phyloP scores from a whole-genome alignment of 2,113 vertebrate genomes.

The Zosterops japonicus region DNA sequence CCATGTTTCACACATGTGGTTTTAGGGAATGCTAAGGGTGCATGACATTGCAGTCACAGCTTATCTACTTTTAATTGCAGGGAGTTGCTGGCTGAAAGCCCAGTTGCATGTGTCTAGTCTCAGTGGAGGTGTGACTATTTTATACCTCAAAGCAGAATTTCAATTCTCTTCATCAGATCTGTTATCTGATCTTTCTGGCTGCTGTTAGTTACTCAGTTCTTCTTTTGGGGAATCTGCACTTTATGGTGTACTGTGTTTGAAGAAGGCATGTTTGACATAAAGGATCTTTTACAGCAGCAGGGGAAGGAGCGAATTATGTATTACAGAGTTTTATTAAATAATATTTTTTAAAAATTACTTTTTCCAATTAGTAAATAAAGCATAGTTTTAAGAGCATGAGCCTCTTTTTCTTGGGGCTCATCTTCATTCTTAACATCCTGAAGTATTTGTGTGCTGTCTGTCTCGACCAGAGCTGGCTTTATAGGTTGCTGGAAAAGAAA shows the following conservation, averaged over 20 bases:
- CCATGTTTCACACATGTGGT: neutral
- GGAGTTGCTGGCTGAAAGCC: neutral
- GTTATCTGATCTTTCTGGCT: neutral
- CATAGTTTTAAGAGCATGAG: neutral
- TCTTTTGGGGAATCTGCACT: neutral
- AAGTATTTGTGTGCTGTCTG: neutral
- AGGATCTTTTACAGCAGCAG: neutral
- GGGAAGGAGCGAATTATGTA: neutral
- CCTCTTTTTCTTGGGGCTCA: neutral
- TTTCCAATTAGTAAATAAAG: neutral
- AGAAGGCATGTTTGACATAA: neutral
- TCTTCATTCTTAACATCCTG: neutral
- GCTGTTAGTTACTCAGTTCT: neutral
- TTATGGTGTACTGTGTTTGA: neutral
- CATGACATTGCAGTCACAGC: fast-evolving
- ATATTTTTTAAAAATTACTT: neutral
- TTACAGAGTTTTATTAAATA: neutral
- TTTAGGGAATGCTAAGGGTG: neutral
- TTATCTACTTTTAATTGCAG: neutral
- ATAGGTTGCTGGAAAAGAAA: neutral
- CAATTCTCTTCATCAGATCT: neutral
- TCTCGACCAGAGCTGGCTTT: neutral
- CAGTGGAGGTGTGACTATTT: neutral
- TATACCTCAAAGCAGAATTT: neutral
- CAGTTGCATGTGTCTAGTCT: neutral